phyloP scores from a whole-genome alignment of 2,888 invertebrate species.

The Loripinus fragilis region DNA sequence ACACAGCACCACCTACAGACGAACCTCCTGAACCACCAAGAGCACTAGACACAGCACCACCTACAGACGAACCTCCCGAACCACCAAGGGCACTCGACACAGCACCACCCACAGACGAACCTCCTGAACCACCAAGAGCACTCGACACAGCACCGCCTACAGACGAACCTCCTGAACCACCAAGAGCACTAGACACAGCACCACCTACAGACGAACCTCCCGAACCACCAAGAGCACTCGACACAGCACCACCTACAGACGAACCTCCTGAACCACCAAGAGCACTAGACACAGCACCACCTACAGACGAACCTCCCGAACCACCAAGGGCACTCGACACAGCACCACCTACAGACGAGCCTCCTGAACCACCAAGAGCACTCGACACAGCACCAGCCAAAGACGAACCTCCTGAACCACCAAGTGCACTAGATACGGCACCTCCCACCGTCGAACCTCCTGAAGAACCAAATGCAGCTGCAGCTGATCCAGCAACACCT shows the following conservation, averaged over 20 bases:
- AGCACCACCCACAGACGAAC: conserved; percentile 20
- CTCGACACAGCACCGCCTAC: conserved; percentile 16
- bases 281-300: not conserved
- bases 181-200: not conserved
- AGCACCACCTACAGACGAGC: not conserved
- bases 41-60: conserved; percentile 9
- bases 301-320: conserved; percentile 9
- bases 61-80: not conserved
- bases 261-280: conserved; percentile 19
- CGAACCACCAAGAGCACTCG: not conserved
- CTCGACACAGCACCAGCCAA: not conserved
- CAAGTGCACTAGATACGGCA: not conserved
- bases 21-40: conserved; percentile 21
- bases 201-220: conserved; percentile 13
- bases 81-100: conserved; percentile 18
- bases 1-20: conserved; percentile 12
- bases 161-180: not conserved
- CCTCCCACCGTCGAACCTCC: not conserved
- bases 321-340: conserved; percentile 2
- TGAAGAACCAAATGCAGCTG: too few relatives aligned
- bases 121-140: conserved; percentile 25
- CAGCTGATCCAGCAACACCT: not conserved
- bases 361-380: conserved; percentile 10
- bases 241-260: conserved; percentile 9
- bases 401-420: conserved; percentile 5